phyloP scores from a whole-genome alignment of 2,888 invertebrate species.

The Linnaemya vulpina region DNA sequence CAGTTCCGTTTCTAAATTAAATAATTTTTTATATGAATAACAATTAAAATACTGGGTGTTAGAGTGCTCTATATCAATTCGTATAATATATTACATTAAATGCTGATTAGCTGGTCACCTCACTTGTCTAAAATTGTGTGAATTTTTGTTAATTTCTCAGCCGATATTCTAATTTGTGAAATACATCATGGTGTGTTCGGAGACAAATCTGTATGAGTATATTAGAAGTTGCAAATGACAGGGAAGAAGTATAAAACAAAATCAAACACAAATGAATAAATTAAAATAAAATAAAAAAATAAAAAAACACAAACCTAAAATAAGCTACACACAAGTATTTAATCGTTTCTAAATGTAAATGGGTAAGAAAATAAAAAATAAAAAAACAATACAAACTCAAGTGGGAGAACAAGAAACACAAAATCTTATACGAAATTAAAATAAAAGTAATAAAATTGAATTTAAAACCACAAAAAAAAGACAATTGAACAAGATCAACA shows the following conservation, averaged over 20 bases:
- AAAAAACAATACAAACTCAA: constrained; percentile 41
- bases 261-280: constrained; percentile 40
- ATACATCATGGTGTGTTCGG: constrained; percentile 44
- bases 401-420: constrained; percentile 71
- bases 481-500: constrained; percentile 49
- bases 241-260: constrained; percentile 16
- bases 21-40: no score
- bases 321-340: constrained; percentile 22
- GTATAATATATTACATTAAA: neutral
- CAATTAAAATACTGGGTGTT: no score
- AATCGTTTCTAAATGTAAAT: constrained; percentile 47
- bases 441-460: constrained; percentile 46
- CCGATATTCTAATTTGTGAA: constrained; percentile 56
- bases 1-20: no score
- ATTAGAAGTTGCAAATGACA: constrained; percentile 37
- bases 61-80: neutral
- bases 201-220: constrained; percentile 18
- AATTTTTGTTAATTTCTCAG: constrained; percentile 39
- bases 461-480: constrained; percentile 57
- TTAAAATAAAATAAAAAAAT: constrained; percentile 4
- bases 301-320: constrained; percentile 2
- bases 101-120: constrained; percentile 16
- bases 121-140: neutral
- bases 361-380: constrained; percentile 26
- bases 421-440: constrained; percentile 37